Evolutionary conservation across 2,113 vertebrate species (phyloP).

Genomic region (Dasyurus viverrinus): DNA sequence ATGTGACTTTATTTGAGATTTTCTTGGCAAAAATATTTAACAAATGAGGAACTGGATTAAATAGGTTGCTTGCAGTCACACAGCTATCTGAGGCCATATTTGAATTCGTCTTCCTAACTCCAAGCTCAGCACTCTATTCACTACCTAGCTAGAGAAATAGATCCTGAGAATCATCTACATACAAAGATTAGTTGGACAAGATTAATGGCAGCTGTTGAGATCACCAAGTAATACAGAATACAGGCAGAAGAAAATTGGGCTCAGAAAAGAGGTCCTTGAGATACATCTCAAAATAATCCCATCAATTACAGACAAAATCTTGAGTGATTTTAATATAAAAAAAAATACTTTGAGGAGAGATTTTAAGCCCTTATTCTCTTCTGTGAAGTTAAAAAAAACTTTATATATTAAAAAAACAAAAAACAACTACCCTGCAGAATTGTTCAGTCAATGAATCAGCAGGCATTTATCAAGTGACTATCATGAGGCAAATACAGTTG

Average conservation of each 20-base stretch:
- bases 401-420: background rate
- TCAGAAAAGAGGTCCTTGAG: background rate
- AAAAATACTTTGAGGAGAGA: background rate
- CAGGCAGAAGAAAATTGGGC: background rate
- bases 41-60: background rate
- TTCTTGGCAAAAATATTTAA: background rate
- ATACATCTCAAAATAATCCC: background rate
- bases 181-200: background rate
- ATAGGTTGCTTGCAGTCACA: background rate
- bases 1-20: background rate
- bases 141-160: background rate
- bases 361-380: background rate
- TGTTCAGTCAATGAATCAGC: background rate
- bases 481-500: background rate
- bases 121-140: background rate
- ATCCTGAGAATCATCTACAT: background rate
- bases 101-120: background rate
- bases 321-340: background rate
- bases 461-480: background rate
- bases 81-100: background rate
- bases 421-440: background rate
- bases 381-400: background rate
- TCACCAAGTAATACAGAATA: background rate
- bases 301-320: background rate
- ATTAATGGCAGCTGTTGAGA: background rate